Evolutionary conservation across 2,113 vertebrate genomes (phyloP), one percentile per base, ranked within the genome.

Genomic region (Mustela lutreola): DNA sequence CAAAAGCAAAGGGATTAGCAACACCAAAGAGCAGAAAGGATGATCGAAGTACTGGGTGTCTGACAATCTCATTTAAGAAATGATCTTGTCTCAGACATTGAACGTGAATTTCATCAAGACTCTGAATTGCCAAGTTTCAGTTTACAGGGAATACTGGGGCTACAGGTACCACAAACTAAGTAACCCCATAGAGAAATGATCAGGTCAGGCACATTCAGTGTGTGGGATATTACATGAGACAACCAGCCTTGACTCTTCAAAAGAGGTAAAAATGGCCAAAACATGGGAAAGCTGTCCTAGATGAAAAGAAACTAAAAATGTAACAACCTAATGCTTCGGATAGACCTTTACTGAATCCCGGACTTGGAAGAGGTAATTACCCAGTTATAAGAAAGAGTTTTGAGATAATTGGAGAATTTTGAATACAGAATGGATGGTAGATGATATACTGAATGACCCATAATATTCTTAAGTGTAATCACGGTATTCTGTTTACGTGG

Each of bases 261-360:
- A 93, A 90, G 45, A 79, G n/a, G 18, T 4, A 4, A 48, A 73
- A 33, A 15, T 24, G 67, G 14, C 88, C 88, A 28, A 82, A 70
- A 84, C 36, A 48, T 36, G 76, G 14, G 31, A 83, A 90, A 84
- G 70, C 45, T 45, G 12, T 15, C 83, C 18, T 36, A 65, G 70
- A 95, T 60, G 85, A 89, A 91, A 90, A 84, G 53, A 60, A 95
- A 21, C 33, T 16, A 26, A 53, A 90, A 75, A n/a, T 39, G 28
- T 21, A 79, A 19, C 60, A 62, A 65, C n/a, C 45, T 62, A 73
- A 93, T 85, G 89, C 75, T 82, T 31, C 0, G 3, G 26, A 10
- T 65, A 39, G 80, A 63, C 56, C 10, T 84, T 63, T 58, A 56
- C 8, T 56, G 42, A 24, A 53, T 78, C 28, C 71, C 42, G 33